A percentile compares a stretch with the other conserved stretches of the same genome.
Evolutionary conservation across 1,140 invertebrate genomes (phyloP).

Genomic region (Heterodera schachtii): DNA sequence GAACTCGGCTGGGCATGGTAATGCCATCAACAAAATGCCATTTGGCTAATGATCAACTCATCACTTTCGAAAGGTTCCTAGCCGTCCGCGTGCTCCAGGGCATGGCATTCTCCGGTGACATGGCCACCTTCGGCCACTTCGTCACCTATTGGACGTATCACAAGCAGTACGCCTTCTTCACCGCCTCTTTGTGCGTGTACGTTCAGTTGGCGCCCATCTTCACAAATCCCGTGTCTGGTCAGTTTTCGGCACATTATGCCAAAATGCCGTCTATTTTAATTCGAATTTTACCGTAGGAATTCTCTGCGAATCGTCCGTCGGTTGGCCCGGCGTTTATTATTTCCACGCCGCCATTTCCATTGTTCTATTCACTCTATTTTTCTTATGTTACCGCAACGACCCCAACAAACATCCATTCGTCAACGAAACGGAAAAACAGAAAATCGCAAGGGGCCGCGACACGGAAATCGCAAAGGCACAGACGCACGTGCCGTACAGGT

Average conservation of each 20-base stretch:
- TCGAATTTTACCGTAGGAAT: slow-evolving; percentile 23
- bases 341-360: slow-evolving; percentile 39
- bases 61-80: slow-evolving; percentile 22
- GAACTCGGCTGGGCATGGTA: slow-evolving; percentile 35
- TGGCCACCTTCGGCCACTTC: slow-evolving; percentile 44
- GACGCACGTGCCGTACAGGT: slow-evolving; percentile 39
- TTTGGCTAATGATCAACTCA: no score
- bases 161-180: slow-evolving; percentile 44
- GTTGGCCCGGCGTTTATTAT: slow-evolving; percentile 51
- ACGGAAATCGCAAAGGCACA: slow-evolving; percentile 22
- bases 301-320: slow-evolving; percentile 42
- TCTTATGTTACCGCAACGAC: slow-evolving; percentile 43
- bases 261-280: background rate
- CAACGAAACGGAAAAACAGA: slow-evolving; percentile 33
- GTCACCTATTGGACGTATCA: slow-evolving; percentile 41
- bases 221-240: slow-evolving; percentile 39
- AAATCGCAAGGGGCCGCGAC: slow-evolving; percentile 41
- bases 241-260: background rate
- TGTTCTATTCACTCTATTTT: slow-evolving; percentile 40
- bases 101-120: slow-evolving; percentile 43
- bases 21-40: background rate
- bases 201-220: slow-evolving; percentile 41
- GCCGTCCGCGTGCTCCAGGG: slow-evolving; percentile 33
- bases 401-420: slow-evolving; percentile 42
- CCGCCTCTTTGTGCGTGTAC: slow-evolving; percentile 42